These are phyloP conservation scores for Stomorhina lunata DNA, from an alignment of 2,888 invertebrate species.

Conservation along the genomic window DNA sequence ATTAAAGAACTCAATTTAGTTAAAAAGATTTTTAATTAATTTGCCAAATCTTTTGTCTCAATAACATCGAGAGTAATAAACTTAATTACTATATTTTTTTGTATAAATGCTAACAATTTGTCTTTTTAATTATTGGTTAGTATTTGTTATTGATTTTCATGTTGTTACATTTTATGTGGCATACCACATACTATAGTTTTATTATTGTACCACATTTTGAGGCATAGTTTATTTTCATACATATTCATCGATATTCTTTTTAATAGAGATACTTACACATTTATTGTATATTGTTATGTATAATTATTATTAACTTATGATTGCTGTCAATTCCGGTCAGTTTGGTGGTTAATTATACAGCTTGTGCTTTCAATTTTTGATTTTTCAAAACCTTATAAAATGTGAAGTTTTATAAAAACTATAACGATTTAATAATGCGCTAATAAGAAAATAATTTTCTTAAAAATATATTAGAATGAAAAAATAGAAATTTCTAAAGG, in stretches of 20 bases:
- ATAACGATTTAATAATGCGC: too few relatives aligned
- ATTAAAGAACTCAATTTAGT: not conserved
- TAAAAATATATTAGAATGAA: too few relatives aligned
- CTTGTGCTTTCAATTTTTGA: conserved; percentile 54
- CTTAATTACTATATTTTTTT: not conserved
- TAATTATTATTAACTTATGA: conserved; percentile 35
- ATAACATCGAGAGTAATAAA: not conserved
- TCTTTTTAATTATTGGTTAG: conserved; percentile 16
- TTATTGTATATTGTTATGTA: not conserved
- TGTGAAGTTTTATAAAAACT: too few relatives aligned
- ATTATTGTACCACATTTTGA: not conserved
- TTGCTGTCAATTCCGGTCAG: conserved; percentile 65
- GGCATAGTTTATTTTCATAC: too few relatives aligned
- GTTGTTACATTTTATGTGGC: not conserved
- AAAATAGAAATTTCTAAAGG: too few relatives aligned
- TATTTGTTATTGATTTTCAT: conserved; percentile 34
- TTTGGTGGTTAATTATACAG: conserved; percentile 61
- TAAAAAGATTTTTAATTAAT: not conserved
- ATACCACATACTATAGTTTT: not conserved
- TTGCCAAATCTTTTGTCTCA: not conserved
- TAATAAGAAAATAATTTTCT: too few relatives aligned
- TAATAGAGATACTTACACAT: not conserved
- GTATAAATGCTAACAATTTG: conserved; percentile 19
- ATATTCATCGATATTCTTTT: too few relatives aligned
- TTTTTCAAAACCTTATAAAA: too few relatives aligned